A percentile compares a stretch with the other conserved stretches of the same genome.
Conservation (phyloP, 2,113 vertebrate species). For the Azemiops feae region DNA sequence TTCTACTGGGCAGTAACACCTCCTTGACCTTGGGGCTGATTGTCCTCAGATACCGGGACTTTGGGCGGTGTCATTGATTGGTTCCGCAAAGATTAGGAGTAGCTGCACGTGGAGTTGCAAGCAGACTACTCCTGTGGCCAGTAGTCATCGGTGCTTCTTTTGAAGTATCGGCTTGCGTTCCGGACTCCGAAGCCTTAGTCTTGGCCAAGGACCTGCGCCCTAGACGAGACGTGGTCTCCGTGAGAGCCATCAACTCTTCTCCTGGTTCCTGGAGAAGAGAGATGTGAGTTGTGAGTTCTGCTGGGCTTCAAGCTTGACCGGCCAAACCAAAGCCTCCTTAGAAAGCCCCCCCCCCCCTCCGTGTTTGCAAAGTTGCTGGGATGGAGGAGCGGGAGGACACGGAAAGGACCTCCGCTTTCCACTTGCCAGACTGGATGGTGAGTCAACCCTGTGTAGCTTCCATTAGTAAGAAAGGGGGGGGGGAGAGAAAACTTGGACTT, state of each 20-base stretch:
- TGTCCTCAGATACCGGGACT: conserved; percentile 10
- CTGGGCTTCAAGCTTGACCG: neutral
- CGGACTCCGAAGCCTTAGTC: neutral
- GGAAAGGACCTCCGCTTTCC: conserved; percentile 65
- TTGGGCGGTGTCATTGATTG: neutral
- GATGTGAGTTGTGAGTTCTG: neutral
- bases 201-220: neutral
- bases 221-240: neutral
- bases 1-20: conserved; percentile 30
- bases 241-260: neutral
- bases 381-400: conserved; percentile 66
- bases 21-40: conserved; percentile 39
- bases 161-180: neutral
- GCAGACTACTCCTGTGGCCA: neutral
- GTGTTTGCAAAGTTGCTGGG: neutral
- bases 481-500: neutral
- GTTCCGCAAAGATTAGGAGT: neutral
- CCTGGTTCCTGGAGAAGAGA: neutral
- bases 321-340: neutral
- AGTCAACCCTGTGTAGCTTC: conserved; percentile 55
- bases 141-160: accelerated
- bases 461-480: accelerated
- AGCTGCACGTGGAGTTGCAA: accelerated
- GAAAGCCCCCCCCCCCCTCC: neutral
- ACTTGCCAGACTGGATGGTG: conserved; percentile 75